phyloP scores from a whole-genome alignment of 2,797 vertebrate species.

The Erithacus rubecula region DNA sequence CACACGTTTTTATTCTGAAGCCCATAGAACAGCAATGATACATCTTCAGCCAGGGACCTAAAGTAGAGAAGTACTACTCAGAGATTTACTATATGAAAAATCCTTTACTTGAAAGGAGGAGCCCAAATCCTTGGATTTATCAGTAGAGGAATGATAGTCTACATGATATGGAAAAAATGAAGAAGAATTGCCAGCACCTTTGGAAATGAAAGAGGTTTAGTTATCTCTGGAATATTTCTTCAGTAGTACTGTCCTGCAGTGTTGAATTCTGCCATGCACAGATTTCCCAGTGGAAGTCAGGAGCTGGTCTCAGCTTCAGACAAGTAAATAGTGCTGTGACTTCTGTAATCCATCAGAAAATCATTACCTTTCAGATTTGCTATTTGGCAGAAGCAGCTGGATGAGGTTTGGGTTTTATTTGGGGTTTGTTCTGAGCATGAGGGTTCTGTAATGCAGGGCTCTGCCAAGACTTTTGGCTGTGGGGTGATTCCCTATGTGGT shows the following conservation, averaged over 20 bases:
- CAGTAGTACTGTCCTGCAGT: background rate
- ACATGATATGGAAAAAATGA: background rate
- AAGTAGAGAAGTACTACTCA: background rate
- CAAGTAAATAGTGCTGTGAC: background rate
- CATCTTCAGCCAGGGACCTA: background rate
- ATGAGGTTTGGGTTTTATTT: background rate
- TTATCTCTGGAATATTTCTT: background rate
- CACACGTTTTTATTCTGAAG: background rate
- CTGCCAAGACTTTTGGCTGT: background rate
- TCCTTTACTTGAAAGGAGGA: background rate
- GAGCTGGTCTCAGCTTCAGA: background rate
- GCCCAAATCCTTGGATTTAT: background rate
- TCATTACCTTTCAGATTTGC: background rate
- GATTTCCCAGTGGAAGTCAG: background rate
- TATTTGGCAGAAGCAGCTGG: background rate
- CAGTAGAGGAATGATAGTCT: rapidly evolving
- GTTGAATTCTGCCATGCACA: background rate
- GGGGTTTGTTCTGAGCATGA: background rate
- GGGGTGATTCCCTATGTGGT: background rate
- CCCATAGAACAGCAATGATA: background rate
- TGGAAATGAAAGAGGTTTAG: background rate
- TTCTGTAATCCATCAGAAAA: background rate
- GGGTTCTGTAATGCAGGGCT: background rate
- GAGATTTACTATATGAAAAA: background rate
- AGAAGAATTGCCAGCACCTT: background rate